Evolutionary conservation across 2,113 vertebrate genomes (phyloP).

Genomic region (Clarias magur): DNA sequence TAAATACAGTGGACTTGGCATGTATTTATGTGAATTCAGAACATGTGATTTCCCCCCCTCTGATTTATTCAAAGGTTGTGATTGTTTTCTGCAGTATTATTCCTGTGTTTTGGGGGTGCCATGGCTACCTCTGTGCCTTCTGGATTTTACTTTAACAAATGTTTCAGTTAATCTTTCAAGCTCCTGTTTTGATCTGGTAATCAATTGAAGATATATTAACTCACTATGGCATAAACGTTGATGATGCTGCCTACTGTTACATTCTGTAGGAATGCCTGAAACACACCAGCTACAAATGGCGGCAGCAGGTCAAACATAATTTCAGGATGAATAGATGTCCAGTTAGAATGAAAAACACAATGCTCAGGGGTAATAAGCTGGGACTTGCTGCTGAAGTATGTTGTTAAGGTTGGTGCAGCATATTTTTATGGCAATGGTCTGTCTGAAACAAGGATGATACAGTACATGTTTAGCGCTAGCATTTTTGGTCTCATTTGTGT

Average conservation of each 20-base stretch:
- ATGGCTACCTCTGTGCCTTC: slow-evolving; percentile 26
- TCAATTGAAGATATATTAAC: no score
- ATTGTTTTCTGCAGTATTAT: not conserved
- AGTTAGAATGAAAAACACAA: slow-evolving; percentile 33
- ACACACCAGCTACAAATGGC: no score
- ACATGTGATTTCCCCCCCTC: not conserved
- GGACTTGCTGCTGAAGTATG: not conserved
- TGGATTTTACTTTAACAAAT: slow-evolving; percentile 30
- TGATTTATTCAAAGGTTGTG: not conserved
- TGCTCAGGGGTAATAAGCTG: slow-evolving; percentile 25
- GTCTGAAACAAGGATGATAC: not conserved
- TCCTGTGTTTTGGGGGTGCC: not conserved
- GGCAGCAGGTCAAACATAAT: no score
- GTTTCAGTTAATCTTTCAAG: not conserved
- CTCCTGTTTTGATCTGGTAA: not conserved
- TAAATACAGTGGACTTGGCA: not conserved
- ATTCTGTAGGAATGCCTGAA: no score
- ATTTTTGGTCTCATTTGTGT: not conserved
- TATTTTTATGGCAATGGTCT: not conserved
- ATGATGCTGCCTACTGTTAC: no score
- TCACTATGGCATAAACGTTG: no score
- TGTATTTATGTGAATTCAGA: not conserved
- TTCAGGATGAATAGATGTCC: not conserved
- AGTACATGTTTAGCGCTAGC: not conserved
- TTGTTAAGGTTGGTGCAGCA: not conserved